Evolutionary conservation across 2,888 invertebrate genomes (phyloP).

Genomic region (Plebejus anna): DNA sequence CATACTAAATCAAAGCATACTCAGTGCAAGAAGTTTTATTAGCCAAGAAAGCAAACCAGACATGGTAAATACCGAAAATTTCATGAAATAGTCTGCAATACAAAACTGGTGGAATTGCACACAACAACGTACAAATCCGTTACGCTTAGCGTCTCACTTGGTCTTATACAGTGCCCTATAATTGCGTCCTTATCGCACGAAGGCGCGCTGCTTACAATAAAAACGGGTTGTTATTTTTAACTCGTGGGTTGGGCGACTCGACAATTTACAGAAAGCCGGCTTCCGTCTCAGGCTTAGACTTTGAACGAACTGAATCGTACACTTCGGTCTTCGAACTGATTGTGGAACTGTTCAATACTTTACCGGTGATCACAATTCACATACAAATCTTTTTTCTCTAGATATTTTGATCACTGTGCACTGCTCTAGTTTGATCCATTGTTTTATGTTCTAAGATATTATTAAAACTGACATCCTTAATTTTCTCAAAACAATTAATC

Average conservation of each 20-base stretch:
- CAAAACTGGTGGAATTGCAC: conserved; percentile 65
- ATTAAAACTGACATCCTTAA: background rate
- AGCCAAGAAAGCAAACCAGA: background rate
- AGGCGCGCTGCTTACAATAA: conserved; percentile 69
- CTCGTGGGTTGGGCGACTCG: conserved; percentile 67
- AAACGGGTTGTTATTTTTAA: conserved; percentile 79
- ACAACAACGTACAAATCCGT: conserved; percentile 68
- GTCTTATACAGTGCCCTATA: conserved; percentile 57
- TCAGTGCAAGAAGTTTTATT: background rate
- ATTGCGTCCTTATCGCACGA: conserved; percentile 65
- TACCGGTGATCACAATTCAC: background rate
- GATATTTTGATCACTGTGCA: background rate
- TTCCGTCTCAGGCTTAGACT: conserved; percentile 63
- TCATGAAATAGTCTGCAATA: conserved; percentile 48
- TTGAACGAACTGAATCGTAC: conserved; percentile 42
- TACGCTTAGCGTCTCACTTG: conserved; percentile 65
- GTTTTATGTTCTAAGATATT: background rate
- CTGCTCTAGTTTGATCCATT: background rate
- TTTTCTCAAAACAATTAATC: background rate
- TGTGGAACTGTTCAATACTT: background rate
- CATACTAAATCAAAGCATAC: background rate
- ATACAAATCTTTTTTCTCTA: background rate
- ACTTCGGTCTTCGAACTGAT: conserved; percentile 37
- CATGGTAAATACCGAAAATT: conserved; percentile 37
- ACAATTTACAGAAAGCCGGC: conserved; percentile 65